Base-by-base conservation (phyloP, 1,140 invertebrate genomes). In the Fragariocoptes setiger region DNA sequence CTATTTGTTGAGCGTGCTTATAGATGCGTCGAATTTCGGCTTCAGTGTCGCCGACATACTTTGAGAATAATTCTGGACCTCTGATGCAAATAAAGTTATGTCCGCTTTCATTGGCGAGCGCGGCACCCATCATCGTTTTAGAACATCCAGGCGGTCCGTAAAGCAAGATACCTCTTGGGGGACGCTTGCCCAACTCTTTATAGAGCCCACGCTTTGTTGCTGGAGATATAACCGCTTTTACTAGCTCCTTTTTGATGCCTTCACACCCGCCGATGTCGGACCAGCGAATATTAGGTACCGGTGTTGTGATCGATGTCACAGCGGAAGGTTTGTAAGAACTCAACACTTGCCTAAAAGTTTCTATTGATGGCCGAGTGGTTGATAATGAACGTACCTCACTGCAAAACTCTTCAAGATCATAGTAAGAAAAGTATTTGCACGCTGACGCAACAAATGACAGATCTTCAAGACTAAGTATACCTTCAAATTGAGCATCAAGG, bases 101-200 rank as follows among this genome's bases (percentile, higher is more conserved):
- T 55, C 48, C 13, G 70, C 25, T 50, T 49, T 71, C 62, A 62
- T 65, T 85, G 41, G 85, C 79, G 49, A 95, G 76, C 19, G 83
- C 82, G 59, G 80, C 63, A 0, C 79, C 85, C 39, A 95, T 56
- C 37, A 85, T 62, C 4, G 78, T 83, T 62, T 94, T 92, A 0
- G 82, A 80, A 61, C 76, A 82, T 1, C 85, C 85, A 18, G 80
- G 76, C 8, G 83, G 83, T 1, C 85, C 85, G 59, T 83, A 76
- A 37, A 88, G 59, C 16, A 86, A 59, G 53, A 86, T 70, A 31
- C 83, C 78, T 53, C 59, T 56, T 1, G 70, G 65, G 40, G 66
- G 55, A 16, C 53, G 53, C 17, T 74, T 59, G 13, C 67, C 67
- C 44, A 73, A 59, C 53, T 71, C 63, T 45, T 63, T 62, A 53